These are phyloP conservation scores for Rhinoderma darwinii DNA, from an alignment of 2,113 vertebrate genomes.

Conservation along the genomic window DNA sequence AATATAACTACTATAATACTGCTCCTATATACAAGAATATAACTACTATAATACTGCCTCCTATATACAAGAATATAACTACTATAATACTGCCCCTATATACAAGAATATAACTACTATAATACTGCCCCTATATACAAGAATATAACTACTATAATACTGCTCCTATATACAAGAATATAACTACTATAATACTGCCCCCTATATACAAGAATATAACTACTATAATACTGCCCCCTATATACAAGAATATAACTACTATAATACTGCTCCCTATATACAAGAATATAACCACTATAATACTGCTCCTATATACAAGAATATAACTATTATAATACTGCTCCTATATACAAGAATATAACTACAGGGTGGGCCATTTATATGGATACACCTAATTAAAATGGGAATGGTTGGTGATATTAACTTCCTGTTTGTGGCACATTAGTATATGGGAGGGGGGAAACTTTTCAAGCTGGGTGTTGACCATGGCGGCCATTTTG, in stretches of 20 bases:
- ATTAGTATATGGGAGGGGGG: too few species aligned
- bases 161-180: constrained; percentile 5
- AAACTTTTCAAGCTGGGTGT: too few species aligned
- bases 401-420: too few species aligned
- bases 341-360: too few species aligned
- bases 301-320: background rate
- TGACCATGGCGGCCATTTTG: too few species aligned
- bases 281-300: constrained; percentile 13
- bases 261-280: background rate
- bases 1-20: too few species aligned
- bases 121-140: background rate
- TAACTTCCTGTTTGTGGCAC: too few species aligned
- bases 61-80: constrained; percentile 5
- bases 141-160: constrained; percentile 10
- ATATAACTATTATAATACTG: background rate
- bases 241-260: constrained; percentile 3
- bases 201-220: constrained; percentile 4
- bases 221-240: constrained; percentile 8
- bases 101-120: constrained; percentile 19
- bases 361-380: too few species aligned
- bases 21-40: too few species aligned
- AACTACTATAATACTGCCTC: too few species aligned
- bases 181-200: constrained; percentile 11
- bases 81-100: constrained; percentile 1
- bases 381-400: too few species aligned